Conservation (phyloP, 2,113 vertebrate species). For the Pristiophorus japonicus region DNA sequence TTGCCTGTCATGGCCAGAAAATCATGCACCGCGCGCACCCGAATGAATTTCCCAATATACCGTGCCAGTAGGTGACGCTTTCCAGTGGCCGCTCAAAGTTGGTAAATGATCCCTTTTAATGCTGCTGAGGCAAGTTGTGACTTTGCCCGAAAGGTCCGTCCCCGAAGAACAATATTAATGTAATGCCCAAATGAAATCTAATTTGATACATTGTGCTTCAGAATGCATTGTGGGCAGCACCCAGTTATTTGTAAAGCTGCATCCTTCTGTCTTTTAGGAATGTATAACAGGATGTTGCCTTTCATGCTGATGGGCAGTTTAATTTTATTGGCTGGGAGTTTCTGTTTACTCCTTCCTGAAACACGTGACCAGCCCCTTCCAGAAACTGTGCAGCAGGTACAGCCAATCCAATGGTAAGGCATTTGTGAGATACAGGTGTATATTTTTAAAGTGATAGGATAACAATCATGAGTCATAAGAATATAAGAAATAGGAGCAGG, state of each 20-base stretch:
- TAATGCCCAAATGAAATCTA: neutral
- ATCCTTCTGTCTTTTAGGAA: neutral
- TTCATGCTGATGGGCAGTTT: conserved; percentile 21
- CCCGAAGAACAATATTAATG: neutral
- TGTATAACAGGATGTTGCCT: neutral
- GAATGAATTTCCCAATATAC: neutral
- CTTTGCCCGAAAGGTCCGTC: no score
- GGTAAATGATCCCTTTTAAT: neutral
- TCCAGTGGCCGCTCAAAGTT: neutral
- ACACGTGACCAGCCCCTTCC: conserved; percentile 20
- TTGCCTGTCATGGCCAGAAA: no score
- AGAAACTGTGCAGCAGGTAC: neutral
- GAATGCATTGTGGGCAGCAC: no score
- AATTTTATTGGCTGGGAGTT: neutral
- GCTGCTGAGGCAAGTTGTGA: neutral
- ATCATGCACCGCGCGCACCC: neutral
- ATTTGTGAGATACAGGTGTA: neutral
- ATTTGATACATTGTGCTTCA: neutral
- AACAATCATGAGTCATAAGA: neutral
- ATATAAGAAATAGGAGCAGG: no score
- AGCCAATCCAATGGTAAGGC: conserved; percentile 21
- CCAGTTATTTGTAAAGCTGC: neutral
- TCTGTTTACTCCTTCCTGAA: conserved; percentile 31
- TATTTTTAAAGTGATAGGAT: neutral
- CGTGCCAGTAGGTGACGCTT: neutral